Evolutionary conservation across 2,113 vertebrate species (phyloP).

Genomic region (Dasyornis broadbenti): DNA sequence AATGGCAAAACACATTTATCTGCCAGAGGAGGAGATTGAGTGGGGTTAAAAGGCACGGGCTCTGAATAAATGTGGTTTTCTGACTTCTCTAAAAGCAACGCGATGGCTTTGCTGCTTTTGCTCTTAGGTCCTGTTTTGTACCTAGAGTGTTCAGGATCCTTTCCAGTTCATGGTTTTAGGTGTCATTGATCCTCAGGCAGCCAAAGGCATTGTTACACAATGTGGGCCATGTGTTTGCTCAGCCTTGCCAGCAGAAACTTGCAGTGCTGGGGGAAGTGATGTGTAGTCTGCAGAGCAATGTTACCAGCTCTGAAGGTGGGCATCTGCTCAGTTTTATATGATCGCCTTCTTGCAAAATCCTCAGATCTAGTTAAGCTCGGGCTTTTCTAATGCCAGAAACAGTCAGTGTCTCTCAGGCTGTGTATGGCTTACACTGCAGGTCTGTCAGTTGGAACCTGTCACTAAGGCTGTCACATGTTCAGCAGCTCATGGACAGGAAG

Average conservation of each 20-base stretch:
- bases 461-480: not conserved
- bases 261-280: not conserved
- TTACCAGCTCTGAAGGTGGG: not conserved
- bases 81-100: not conserved
- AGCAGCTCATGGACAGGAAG: not conserved
- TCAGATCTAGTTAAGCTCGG: not conserved
- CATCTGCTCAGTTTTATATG: not conserved
- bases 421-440: rapidly evolving
- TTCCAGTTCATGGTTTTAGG: not conserved
- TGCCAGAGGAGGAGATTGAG: not conserved
- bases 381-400: not conserved
- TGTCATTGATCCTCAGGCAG: not conserved
- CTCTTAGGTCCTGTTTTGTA: not conserved
- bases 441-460: not conserved
- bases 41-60: not conserved
- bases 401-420: not conserved
- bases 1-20: not conserved
- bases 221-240: rapidly evolving
- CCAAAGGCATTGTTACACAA: not conserved
- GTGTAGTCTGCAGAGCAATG: not conserved
- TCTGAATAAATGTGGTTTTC: not conserved
- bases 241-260: not conserved
- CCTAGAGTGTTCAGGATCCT: not conserved
- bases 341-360: not conserved
- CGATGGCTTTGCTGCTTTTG: not conserved